Evolutionary conservation across 2,888 invertebrate species (phyloP).

Genomic region (Atherix ibis): DNA sequence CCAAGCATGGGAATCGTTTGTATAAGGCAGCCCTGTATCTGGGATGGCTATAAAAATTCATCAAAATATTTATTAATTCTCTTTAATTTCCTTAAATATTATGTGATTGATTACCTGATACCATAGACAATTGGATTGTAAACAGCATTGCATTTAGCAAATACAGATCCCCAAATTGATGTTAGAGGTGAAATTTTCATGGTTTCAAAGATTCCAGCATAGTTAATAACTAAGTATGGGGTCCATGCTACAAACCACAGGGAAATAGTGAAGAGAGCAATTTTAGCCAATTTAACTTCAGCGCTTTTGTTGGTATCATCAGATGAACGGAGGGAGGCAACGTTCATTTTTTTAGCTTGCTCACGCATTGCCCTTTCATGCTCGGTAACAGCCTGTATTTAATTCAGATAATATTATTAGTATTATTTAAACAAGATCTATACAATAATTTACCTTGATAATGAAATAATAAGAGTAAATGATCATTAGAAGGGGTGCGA

Average conservation of each 20-base stretch:
- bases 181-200: constrained; percentile 35
- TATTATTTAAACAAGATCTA: not conserved
- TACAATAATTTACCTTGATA: constrained; percentile 27
- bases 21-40: constrained; percentile 43
- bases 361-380: constrained; percentile 42
- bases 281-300: constrained; percentile 42
- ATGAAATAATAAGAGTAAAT: constrained; percentile 43
- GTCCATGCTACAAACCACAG: constrained; percentile 53
- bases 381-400: constrained; percentile 38
- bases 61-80: not conserved
- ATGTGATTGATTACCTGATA: constrained; percentile 35
- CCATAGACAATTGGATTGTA: constrained; percentile 45
- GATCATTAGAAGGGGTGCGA: constrained; percentile 36
- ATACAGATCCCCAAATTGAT: constrained; percentile 41
- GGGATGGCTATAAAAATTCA: constrained; percentile 37
- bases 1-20: constrained; percentile 44
- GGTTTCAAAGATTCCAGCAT: constrained; percentile 36
- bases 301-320: constrained; percentile 37
- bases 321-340: constrained; percentile 39
- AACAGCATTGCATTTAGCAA: constrained; percentile 43
- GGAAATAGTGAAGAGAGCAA: constrained; percentile 44
- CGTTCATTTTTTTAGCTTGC: constrained; percentile 50
- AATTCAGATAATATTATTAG: constrained; percentile 27
- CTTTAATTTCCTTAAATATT: not conserved
- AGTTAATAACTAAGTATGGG: constrained; percentile 42